phyloP scores from a whole-genome alignment of 2,888 invertebrate genomes.

The Lochmaea capreae region DNA sequence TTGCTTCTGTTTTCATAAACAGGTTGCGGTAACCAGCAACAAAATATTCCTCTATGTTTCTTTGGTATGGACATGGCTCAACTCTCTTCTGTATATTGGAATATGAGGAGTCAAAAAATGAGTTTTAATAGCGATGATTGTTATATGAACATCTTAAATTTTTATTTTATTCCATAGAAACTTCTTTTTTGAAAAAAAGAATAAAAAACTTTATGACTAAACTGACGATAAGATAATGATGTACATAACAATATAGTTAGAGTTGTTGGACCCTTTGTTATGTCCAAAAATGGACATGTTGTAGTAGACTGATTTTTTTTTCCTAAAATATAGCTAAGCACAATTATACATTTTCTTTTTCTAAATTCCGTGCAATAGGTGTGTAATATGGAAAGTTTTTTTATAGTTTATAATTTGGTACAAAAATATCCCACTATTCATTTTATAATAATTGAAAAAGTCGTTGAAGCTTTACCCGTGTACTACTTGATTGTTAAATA shows the following conservation, averaged over 20 bases:
- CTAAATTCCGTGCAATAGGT: slow-evolving; percentile 15
- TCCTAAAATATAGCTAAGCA: neutral
- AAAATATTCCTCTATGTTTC: too few relatives aligned
- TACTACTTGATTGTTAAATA: too few relatives aligned
- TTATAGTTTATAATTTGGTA: neutral
- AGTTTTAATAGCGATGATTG: too few relatives aligned
- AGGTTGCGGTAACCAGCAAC: too few relatives aligned
- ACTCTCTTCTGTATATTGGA: too few relatives aligned
- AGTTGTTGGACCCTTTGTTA: slow-evolving; percentile 51
- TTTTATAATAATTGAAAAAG: neutral
- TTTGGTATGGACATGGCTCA: too few relatives aligned
- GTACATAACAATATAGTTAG: slow-evolving; percentile 47
- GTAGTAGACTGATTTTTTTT: slow-evolving; percentile 27
- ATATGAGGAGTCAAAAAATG: too few relatives aligned
- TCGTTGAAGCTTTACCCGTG: too few relatives aligned
- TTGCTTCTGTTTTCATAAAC: too few relatives aligned
- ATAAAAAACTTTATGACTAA: too few relatives aligned
- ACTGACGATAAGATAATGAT: neutral
- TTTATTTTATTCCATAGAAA: slow-evolving; percentile 7
- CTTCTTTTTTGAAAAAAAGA: neutral
- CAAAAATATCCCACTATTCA: neutral
- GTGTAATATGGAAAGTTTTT: neutral
- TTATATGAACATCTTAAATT: neutral
- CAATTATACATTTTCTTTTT: neutral
- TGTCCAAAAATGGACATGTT: slow-evolving; percentile 44